These are phyloP conservation scores for Trissolcus basalis DNA, from an alignment of 1,140 invertebrate species.

Conservation along the genomic window DNA sequence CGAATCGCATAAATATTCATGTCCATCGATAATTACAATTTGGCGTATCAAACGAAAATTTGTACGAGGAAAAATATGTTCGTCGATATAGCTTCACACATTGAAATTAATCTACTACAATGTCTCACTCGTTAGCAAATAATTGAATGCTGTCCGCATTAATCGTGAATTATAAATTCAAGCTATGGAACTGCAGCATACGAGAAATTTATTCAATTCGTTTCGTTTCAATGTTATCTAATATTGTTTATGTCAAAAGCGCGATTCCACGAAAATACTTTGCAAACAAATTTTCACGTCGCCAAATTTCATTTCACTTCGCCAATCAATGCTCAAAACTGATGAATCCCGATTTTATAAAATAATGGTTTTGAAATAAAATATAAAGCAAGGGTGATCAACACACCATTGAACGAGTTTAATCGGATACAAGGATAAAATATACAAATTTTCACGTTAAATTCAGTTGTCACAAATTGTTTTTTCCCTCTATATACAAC, in stretches of 20 bases:
- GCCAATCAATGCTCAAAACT: constrained; percentile 62
- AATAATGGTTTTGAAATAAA: constrained; percentile 58
- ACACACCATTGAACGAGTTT: constrained; percentile 48
- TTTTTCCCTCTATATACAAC: constrained; percentile 29
- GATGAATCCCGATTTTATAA: constrained; percentile 58
- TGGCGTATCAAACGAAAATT: constrained; percentile 16
- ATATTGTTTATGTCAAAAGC: constrained; percentile 56
- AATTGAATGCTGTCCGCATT: constrained; percentile 52
- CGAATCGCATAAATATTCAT: constrained; percentile 18
- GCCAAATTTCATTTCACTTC: constrained; percentile 2
- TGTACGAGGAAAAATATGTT: constrained; percentile 7
- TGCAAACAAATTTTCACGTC: constrained; percentile 42
- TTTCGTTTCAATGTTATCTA: constrained; percentile 52
- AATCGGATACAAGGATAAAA: constrained; percentile 39
- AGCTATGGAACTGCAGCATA: constrained; percentile 17
- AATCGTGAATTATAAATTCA: constrained; percentile 51
- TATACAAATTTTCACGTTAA: constrained; percentile 33
- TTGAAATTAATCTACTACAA: constrained; percentile 54
- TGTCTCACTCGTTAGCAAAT: constrained; percentile 53
- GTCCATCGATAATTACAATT: constrained; percentile 26
- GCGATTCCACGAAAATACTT: constrained; percentile 40
- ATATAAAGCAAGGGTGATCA: constrained; percentile 53
- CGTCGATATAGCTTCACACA: constrained; percentile 14
- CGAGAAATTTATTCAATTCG: constrained; percentile 56
- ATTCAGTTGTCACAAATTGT: constrained; percentile 33